Conservation (phyloP, 2,888 invertebrate species). For the Phymatocera aterrima region DNA sequence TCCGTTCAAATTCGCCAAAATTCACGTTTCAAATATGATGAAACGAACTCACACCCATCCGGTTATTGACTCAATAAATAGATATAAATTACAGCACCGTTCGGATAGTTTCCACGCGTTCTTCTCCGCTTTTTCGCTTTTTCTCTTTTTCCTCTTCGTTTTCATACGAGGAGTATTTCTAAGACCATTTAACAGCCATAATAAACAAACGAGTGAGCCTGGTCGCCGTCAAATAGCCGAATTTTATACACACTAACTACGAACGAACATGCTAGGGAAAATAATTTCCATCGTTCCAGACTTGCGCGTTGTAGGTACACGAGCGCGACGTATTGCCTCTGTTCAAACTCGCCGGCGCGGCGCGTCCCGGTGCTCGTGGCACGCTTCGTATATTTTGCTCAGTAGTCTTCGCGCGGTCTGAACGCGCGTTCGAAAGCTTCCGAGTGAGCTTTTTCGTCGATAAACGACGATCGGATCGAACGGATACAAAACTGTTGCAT, state of each 20-base stretch:
- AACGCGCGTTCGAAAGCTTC: constrained; percentile 29
- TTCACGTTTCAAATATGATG: background rate
- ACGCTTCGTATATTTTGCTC: constrained; percentile 29
- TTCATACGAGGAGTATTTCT: background rate
- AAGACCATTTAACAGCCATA: background rate
- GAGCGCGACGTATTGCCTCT: no score
- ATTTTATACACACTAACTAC: background rate
- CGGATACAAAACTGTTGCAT: no score
- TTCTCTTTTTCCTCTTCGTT: background rate
- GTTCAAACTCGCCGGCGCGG: constrained; percentile 19
- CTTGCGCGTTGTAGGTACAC: constrained; percentile 27
- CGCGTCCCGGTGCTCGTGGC: constrained; percentile 6
- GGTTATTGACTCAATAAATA: background rate
- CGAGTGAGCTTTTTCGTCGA: background rate
- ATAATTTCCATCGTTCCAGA: constrained; percentile 31
- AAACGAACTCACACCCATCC: background rate
- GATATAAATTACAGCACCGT: background rate
- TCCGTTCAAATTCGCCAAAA: background rate
- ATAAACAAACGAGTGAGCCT: background rate
- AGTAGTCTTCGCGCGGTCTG: constrained; percentile 44
- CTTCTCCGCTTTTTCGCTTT: background rate
- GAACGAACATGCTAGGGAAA: constrained; percentile 12
- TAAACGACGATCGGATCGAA: no score
- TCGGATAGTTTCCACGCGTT: background rate
- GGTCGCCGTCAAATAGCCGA: background rate